phyloP scores from a whole-genome alignment of 1,140 invertebrate species.

The Macrosteles quadrilineatus region DNA sequence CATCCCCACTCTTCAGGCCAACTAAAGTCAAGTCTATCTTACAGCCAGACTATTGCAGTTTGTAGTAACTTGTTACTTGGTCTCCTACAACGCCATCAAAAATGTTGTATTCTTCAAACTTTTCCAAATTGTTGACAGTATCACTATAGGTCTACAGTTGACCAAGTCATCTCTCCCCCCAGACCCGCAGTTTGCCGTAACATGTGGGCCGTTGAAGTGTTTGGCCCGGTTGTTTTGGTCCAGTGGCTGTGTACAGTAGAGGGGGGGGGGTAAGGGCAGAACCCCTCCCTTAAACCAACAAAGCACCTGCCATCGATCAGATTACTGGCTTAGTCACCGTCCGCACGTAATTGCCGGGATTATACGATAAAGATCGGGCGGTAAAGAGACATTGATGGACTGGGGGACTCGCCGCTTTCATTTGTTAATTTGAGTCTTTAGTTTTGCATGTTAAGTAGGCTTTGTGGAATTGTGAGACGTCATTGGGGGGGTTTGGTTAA shows the following conservation, averaged over 20 bases:
- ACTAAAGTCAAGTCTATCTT: too few species aligned
- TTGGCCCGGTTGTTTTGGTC: conserved; percentile 23
- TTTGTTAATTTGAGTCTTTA: too few species aligned
- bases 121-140: not conserved
- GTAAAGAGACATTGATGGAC: conserved; percentile 5
- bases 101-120: too few species aligned
- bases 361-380: not conserved
- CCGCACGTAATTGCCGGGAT: not conserved
- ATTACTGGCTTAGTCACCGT: conserved; percentile 10
- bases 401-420: not conserved
- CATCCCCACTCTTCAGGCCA: too few species aligned
- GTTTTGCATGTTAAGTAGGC: too few species aligned
- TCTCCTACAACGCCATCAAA: too few species aligned
- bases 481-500: too few species aligned
- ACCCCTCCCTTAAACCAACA: conserved; percentile 22
- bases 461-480: too few species aligned
- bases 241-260: not conserved
- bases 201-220: conserved; percentile 3
- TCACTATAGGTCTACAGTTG: not conserved
- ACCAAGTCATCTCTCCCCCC: not conserved
- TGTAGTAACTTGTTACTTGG: too few species aligned
- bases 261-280: not conserved
- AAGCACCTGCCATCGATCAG: conserved; percentile 21
- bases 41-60: too few species aligned
- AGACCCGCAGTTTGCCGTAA: conserved; percentile 2